These are phyloP conservation scores for Solenodon paradoxus DNA, from an alignment of 2,113 vertebrate species.

Conservation along the genomic window DNA sequence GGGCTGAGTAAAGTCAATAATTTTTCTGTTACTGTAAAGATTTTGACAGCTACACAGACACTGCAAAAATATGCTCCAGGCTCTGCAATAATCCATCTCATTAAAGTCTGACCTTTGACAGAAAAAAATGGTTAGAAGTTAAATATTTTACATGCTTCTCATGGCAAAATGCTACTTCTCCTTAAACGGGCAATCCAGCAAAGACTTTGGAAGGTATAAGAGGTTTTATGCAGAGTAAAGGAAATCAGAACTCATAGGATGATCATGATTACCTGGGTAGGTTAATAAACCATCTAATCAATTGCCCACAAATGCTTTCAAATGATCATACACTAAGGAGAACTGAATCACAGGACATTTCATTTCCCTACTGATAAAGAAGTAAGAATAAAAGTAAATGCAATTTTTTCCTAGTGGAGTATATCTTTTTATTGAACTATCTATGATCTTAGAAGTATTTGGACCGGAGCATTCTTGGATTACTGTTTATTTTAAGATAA, in stretches of 20 bases:
- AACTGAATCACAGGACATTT: constrained; percentile 41
- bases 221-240: constrained; percentile 51
- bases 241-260: constrained; percentile 60
- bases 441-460: neutral
- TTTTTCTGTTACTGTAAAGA: constrained; percentile 70
- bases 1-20: constrained; percentile 63
- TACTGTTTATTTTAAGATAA: neutral
- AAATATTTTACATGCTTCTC: constrained; percentile 52
- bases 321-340: neutral
- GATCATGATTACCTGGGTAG: constrained; percentile 56
- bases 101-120: constrained; percentile 66
- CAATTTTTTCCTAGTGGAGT: neutral
- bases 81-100: constrained; percentile 72
- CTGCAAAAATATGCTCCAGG: constrained; percentile 72
- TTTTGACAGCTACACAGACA: constrained; percentile 73
- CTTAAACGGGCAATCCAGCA: constrained; percentile 46
- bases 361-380: constrained; percentile 56
- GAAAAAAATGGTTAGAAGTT: constrained; percentile 66
- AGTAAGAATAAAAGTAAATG: neutral
- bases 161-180: constrained; percentile 58
- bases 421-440: neutral
- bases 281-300: constrained; percentile 62
- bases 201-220: constrained; percentile 64
- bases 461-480: neutral
- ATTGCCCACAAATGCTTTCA: constrained; percentile 61